These are phyloP conservation scores for Amphilophus citrinellus DNA, from an alignment of 2,113 vertebrate species.

Conservation along the genomic window DNA sequence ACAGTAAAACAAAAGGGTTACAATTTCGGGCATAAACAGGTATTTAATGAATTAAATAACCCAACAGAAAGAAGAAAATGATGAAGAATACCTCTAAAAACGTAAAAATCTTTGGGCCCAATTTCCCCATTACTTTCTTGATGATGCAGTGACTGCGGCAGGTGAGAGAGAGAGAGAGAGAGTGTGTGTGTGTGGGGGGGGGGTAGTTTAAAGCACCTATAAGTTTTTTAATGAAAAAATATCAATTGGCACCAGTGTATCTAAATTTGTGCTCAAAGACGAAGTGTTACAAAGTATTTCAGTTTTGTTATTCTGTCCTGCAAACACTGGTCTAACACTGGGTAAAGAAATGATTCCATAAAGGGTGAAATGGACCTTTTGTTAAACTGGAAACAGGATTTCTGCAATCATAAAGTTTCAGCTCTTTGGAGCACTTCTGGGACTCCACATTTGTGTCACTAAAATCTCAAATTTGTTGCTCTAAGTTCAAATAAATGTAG, in stretches of 20 bases:
- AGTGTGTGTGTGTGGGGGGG: too few species aligned
- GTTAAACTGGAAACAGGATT: not conserved
- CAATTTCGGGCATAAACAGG: not conserved
- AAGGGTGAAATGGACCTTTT: not conserved
- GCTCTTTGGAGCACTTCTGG: not conserved
- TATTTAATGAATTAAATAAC: not conserved
- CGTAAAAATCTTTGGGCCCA: too few species aligned
- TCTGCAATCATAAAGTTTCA: not conserved
- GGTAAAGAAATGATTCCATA: not conserved
- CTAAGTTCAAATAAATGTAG: constrained; percentile 1
- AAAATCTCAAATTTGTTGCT: not conserved
- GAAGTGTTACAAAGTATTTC: not conserved
- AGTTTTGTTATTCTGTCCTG: not conserved
- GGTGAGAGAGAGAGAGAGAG: too few species aligned
- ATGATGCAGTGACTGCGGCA: not conserved
- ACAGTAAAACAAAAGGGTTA: not conserved
- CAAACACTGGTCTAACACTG: not conserved
- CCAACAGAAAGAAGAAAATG: not conserved
- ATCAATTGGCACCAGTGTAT: not conserved
- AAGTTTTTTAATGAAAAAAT: not conserved
- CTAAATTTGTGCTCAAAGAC: not conserved
- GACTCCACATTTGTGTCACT: not conserved
- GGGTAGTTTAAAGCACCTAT: not conserved
- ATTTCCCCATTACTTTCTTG: too few species aligned
- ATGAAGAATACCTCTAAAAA: not conserved